Evolutionary conservation across 2,113 vertebrate genomes (phyloP).

Genomic region (Clarias batrachus): DNA sequence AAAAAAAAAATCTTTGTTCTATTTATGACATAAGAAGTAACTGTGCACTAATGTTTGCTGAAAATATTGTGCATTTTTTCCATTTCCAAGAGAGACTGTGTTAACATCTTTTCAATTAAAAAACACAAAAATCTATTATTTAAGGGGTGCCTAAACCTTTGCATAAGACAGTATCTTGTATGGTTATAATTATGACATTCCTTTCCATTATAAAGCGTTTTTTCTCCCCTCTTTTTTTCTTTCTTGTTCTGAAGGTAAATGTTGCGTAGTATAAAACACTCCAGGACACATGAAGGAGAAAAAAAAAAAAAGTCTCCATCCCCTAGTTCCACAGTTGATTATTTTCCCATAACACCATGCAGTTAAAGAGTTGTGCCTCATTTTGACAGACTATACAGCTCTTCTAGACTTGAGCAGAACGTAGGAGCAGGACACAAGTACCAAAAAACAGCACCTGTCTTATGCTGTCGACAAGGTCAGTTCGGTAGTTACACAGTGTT

Average conservation of each 20-base stretch:
- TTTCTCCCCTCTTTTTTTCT: neutral
- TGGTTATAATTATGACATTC: neutral
- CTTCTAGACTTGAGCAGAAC: neutral
- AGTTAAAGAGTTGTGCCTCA: neutral
- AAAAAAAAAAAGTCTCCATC: neutral
- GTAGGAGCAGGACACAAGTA: neutral
- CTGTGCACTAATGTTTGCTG: too few relatives aligned
- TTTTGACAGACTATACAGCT: neutral
- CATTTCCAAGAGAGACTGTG: too few relatives aligned
- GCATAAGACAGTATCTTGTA: too few relatives aligned
- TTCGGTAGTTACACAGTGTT: conserved; percentile 20
- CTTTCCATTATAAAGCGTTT: neutral
- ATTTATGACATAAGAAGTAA: too few relatives aligned
- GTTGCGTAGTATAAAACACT: neutral
- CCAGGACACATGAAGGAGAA: neutral
- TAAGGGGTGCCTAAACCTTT: too few relatives aligned
- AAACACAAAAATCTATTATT: too few relatives aligned
- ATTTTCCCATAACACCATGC: neutral
- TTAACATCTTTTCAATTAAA: too few relatives aligned
- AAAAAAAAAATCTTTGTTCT: too few relatives aligned
- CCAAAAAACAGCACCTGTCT: conserved; percentile 9
- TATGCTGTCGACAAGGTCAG: neutral
- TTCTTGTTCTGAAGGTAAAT: too few relatives aligned
- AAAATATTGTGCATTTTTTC: too few relatives aligned
- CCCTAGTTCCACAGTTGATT: neutral